Evolutionary conservation across 2,113 vertebrate genomes (phyloP).

Genomic region (Chamaea fasciata): DNA sequence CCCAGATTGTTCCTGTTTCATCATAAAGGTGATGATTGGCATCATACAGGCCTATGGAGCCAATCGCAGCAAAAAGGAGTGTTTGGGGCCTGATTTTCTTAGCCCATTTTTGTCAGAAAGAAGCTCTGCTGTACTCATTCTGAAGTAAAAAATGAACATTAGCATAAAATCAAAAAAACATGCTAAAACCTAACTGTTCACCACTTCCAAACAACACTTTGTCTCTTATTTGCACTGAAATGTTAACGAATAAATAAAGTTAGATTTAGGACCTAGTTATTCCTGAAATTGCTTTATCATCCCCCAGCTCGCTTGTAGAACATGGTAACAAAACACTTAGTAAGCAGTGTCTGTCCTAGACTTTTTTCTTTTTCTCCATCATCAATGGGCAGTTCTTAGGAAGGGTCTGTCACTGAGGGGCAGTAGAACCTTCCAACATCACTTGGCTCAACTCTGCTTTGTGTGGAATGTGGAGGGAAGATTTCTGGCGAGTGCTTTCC

Average conservation of each 20-base stretch:
- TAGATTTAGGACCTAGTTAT: neutral
- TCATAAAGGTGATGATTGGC: neutral
- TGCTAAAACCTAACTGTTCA: neutral
- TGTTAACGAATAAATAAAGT: neutral
- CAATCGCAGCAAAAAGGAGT: neutral
- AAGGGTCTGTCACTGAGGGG: neutral
- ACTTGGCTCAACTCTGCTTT: neutral
- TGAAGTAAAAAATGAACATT: neutral
- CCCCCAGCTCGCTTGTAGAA: neutral
- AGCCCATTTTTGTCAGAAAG: neutral
- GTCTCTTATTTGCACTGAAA: neutral
- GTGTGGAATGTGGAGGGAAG: neutral
- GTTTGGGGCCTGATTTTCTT: neutral
- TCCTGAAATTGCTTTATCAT: neutral
- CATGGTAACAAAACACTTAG: neutral
- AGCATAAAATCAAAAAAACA: neutral
- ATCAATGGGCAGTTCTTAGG: accelerated
- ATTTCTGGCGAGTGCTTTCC: neutral
- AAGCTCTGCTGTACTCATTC: neutral
- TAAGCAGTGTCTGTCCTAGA: neutral
- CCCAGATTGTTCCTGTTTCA: neutral
- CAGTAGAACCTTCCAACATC: neutral
- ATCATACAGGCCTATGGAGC: neutral
- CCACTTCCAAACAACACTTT: neutral
- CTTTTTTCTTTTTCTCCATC: neutral